phyloP scores from a whole-genome alignment of 2,113 vertebrate species.

The Silurus meridionalis region DNA sequence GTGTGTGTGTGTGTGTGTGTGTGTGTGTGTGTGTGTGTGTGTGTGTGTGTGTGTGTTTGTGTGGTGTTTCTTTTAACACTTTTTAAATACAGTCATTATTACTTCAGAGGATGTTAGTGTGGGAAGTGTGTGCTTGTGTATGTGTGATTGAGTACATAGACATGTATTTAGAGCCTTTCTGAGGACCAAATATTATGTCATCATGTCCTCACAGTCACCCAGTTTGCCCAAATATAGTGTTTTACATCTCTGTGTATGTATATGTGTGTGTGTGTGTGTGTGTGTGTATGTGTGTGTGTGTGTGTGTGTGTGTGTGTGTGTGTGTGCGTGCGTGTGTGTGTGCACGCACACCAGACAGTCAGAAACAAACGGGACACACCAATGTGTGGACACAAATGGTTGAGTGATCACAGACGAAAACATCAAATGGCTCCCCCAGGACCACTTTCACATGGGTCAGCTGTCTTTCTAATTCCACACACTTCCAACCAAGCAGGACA shows the following conservation, averaged over 20 bases:
- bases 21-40: not conserved
- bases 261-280: slow-evolving; percentile 56
- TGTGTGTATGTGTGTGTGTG: slow-evolving; percentile 57
- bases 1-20: slow-evolving; percentile 5
- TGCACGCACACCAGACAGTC: not conserved
- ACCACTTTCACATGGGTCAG: slow-evolving; percentile 68
- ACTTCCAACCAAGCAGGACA: slow-evolving; percentile 36
- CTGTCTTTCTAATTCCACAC: slow-evolving; percentile 71
- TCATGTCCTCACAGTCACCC: not conserved
- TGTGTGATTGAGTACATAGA: slow-evolving; percentile 50
- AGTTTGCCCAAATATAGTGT: slow-evolving; percentile 31
- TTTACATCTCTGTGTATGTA: slow-evolving; percentile 66
- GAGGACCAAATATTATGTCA: not conserved
- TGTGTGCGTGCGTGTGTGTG: not conserved
- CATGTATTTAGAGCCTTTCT: slow-evolving; percentile 24
- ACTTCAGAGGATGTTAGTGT: not conserved
- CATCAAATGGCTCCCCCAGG: slow-evolving; percentile 53
- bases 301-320: slow-evolving; percentile 41
- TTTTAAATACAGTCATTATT: slow-evolving; percentile 43
- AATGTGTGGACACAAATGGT: slow-evolving; percentile 68
- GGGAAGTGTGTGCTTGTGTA: slow-evolving; percentile 53
- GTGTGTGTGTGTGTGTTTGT: not conserved
- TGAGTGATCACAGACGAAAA: slow-evolving; percentile 68
- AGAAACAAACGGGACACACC: slow-evolving; percentile 32
- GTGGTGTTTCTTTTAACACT: slow-evolving; percentile 42